Evolutionary conservation across 2,113 vertebrate species (phyloP), one percentile per base, ranked within the genome.

Genomic region (Gopherus evgoodei): DNA sequence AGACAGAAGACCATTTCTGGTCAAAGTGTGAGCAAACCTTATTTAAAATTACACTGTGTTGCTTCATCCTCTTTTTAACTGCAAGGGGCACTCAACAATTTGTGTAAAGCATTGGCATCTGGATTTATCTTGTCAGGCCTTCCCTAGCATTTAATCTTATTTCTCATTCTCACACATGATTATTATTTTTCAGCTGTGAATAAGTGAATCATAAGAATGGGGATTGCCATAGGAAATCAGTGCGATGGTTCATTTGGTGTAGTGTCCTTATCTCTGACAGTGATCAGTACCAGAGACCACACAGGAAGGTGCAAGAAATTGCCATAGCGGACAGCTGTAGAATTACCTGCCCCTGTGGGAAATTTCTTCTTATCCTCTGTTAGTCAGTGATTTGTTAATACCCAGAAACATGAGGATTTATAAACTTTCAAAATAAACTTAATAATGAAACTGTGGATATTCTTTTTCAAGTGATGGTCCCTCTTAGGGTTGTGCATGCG

Each of bases 51-150:
- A 27, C 25, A 94, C 86, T 89, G 47, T 27, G 35, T 29, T 53
- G 88, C 89, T 96, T 95, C 87, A 56, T 93, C 86, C 90, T 90
- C 94, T 22, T 5, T 84, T 88, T 95, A 96, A 95, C 98, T 98
- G 98, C 95, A 98, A 98, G 97, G 97, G 98, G 98, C 98, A 98
- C 96, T 94, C 97, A 97, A 62, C 97, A 98, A 97, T 98, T 97
- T 97, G 94, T 80, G 79, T 91, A 81, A 86, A 80, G 85, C 47
- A 17, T 19, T 29, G 50, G 85, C 93, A 54, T 86, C 84, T 78
- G 44, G 69, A 84, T 96, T 97, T 95, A 54, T 83, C 87, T 93
- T 52, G 81, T 65, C 88, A 91, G n/a, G 62, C 53, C 95, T 92
- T 97, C 82, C 42, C 69, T 78, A 59, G 83, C 90, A 84, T 53